Evolutionary conservation across 2,888 invertebrate species (phyloP), one percentile per base, ranked within the genome.

Genomic region (Eupithecia tripunctaria): DNA sequence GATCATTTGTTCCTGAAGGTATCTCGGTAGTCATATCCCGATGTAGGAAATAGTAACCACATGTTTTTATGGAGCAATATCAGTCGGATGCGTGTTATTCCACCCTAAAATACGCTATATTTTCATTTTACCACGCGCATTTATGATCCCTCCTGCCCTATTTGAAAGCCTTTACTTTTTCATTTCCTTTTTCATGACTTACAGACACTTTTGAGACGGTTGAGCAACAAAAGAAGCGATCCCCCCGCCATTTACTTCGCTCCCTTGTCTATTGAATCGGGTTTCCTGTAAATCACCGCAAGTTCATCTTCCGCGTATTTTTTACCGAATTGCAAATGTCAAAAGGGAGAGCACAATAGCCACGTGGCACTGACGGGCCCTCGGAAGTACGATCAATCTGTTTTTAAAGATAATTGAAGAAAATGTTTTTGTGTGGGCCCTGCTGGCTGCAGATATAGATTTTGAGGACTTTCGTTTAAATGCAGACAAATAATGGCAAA

Each of bases 291-390:
- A 79, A 75, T 71, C 73, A 70, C 74, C 75, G 60, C 76, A 72
- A 67, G 73, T 74, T 75, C 76, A 69, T 74, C 71, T 78, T 78
- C 63, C 68, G 67, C 67, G 74, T 69, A 67, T 76, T 79, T 78
- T 80, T 80, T 82, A 75, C 77, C 77, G 81, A 83, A 85, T 84
- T 80, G 82, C 81, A 83, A 85, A 87, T 82, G 84, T 79, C 82
- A 83, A 81, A 82, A 82, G 82, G 81, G 77, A 41, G 76, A 80
- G 78, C 67, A 85, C 84, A 84, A 84, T 82, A 73, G 83, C 43
- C 79, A 79, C 78, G 77, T 77, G 77, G 69, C 60, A 43, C 68
- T 76, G 78, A 75, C 77, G 70, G 68, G 75, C 82, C 84, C 81
- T 80, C 82, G 84, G 85, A 83, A 84, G 81, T 81, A 75, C 82